Evolutionary conservation across 2,888 invertebrate species (phyloP), one percentile per base, ranked within the genome.

Genomic region (Kuschelorhynchus macadamiae): DNA sequence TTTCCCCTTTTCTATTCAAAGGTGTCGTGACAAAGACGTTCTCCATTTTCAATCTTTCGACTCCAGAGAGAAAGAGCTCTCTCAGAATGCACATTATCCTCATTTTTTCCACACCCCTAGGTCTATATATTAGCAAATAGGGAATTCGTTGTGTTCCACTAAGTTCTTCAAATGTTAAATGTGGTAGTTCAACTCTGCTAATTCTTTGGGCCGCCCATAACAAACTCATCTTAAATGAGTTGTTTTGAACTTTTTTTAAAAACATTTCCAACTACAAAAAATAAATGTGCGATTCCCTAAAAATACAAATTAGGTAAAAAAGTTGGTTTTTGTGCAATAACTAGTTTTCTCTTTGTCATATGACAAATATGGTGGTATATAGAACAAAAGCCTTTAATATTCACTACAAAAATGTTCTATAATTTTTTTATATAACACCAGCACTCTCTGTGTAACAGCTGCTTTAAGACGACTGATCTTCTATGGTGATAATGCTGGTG

Each of bases 61-160:
- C 96, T 0, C 97, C 97, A 8, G 91, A 84, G 0, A 99, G 99
- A 83, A 97, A 99, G 16, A 99, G 85, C 83, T 99, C 98, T 73
- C 92, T 88, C 18, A 98, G 85, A 17, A 98, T 85, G 78, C 97
- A 97, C 91, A 95, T 95, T 62, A 99, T 93, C 44, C 99, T 88
- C 0, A 99, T 99, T 82, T 94, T 99, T 7, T 99, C 99, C 68
- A 97, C 94, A 44, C 99, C 99, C 0, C 94, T 91, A 1, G 99
- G 98, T 0, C 99, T 99, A 84, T 96, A 97, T 55, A 99, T 90
- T 74, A 99, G 87, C 12, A 99, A 86, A 88, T 99, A 98, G 0
- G 99, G 98, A 81, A 98, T 85, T 99, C 98, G 72, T 96, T 96
- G 83, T 93, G 92, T 79, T 93, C 90, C 77, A 96, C 95, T 76